These are phyloP conservation scores for Paguma larvata DNA, from an alignment of 2,797 vertebrate species.

Conservation along the genomic window DNA sequence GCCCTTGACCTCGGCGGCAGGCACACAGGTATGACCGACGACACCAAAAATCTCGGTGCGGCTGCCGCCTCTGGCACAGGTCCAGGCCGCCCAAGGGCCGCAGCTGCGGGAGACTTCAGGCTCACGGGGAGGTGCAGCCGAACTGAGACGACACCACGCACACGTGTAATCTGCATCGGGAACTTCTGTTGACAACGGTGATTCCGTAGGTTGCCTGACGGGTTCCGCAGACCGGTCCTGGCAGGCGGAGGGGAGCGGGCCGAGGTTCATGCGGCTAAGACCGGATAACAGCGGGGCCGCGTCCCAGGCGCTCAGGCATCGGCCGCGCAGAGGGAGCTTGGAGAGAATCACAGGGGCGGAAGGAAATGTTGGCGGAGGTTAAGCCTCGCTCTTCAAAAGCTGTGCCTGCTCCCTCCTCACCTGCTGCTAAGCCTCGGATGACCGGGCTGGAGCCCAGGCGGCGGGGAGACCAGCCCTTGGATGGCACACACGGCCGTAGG, in stretches of 20 bases:
- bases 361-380: conserved; percentile 71
- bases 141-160: accelerated
- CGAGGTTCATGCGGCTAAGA: conserved; percentile 41
- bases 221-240: background rate
- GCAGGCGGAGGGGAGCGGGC: background rate
- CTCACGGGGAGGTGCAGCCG: background rate
- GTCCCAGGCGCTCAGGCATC: background rate
- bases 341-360: background rate
- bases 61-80: background rate
- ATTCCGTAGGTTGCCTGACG: background rate
- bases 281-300: conserved; percentile 67
- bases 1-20: background rate
- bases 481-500: background rate
- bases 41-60: background rate
- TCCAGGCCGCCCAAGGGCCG: accelerated
- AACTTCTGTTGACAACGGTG: background rate
- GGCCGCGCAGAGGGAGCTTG: background rate
- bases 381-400: background rate
- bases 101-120: background rate
- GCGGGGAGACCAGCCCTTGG: background rate
- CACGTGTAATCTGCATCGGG: background rate
- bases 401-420: background rate
- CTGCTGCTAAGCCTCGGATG: background rate
- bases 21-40: background rate
- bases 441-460: background rate